Conservation (phyloP, 1,140 invertebrate species). For the Drosophila repletoides region DNA sequence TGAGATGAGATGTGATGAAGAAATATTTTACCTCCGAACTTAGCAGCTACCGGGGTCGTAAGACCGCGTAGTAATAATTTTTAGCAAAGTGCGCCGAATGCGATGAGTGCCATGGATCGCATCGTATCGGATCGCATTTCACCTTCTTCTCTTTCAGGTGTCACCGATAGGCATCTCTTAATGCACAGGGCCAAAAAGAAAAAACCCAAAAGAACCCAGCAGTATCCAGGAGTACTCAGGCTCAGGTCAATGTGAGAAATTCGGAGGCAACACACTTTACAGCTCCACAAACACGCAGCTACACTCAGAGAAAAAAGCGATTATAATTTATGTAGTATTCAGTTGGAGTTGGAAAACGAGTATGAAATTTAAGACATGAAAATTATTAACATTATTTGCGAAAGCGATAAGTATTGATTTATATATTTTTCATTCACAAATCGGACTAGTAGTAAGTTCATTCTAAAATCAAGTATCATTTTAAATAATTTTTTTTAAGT, state of each 20-base stretch:
- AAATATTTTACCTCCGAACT: too few relatives aligned
- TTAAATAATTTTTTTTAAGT: too few relatives aligned
- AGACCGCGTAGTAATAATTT: slow-evolving; percentile 64
- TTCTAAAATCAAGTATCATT: too few relatives aligned
- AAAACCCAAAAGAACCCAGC: too few relatives aligned
- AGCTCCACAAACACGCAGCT: slow-evolving; percentile 21
- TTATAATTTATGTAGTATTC: too few relatives aligned
- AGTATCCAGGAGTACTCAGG: too few relatives aligned
- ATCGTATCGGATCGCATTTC: slow-evolving; percentile 79
- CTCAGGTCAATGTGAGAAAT: slow-evolving; percentile 49
- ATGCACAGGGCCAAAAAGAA: slow-evolving; percentile 46
- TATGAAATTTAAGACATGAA: too few relatives aligned
- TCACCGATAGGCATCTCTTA: slow-evolving; percentile 81
- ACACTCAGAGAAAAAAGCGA: slow-evolving; percentile 5
- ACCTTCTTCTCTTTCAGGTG: slow-evolving; percentile 81
- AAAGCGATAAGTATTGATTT: too few relatives aligned
- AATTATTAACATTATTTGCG: too few relatives aligned
- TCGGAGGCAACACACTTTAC: slow-evolving; percentile 55
- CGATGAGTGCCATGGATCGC: slow-evolving; percentile 63
- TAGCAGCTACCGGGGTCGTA: slow-evolving; percentile 3
- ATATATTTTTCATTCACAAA: too few relatives aligned
- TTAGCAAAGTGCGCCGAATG: slow-evolving; percentile 54
- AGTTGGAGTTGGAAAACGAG: too few relatives aligned
- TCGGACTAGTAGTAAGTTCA: too few relatives aligned
- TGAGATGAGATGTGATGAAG: slow-evolving; percentile 32